phyloP scores from a whole-genome alignment of 2,888 invertebrate genomes.

The Leucozona laternaria region DNA sequence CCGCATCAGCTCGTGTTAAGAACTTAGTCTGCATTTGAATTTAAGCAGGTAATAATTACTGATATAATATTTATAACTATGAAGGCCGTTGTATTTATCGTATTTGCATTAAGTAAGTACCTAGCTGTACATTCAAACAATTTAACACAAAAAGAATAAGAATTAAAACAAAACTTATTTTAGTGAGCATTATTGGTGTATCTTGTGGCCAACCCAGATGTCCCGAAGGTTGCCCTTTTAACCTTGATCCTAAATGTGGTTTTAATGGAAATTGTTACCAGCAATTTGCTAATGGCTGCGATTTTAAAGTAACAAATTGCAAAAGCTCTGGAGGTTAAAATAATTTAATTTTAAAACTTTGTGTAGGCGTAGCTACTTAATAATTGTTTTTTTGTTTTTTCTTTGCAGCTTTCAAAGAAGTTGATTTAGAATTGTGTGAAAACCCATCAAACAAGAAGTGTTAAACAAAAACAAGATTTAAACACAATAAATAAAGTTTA shows the following conservation, averaged over 20 bases:
- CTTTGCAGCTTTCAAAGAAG: constrained; percentile 14
- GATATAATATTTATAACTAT: not conserved
- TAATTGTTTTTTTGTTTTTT: not conserved
- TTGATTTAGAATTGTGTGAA: constrained; percentile 10
- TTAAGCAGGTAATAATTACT: not conserved
- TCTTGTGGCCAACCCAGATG: constrained; percentile 11
- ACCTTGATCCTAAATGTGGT: constrained; percentile 44
- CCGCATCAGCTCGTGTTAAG: not conserved
- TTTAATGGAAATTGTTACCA: constrained; percentile 44
- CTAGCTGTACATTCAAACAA: not conserved
- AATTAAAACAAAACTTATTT: not conserved
- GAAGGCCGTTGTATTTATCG: not conserved
- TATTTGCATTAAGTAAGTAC: constrained; percentile 34
- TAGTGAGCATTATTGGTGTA: constrained; percentile 14
- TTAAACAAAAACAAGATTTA: not conserved
- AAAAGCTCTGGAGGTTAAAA: constrained; percentile 27
- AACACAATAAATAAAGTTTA: not conserved
- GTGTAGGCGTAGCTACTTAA: too few relatives aligned
- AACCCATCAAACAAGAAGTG: not conserved
- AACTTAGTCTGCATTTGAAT: constrained; percentile 1
- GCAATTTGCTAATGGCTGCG: constrained; percentile 42
- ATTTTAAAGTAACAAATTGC: constrained; percentile 15
- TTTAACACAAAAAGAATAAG: not conserved
- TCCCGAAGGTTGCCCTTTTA: constrained; percentile 28
- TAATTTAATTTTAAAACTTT: not conserved